Percentiles rank a stretch among this genome's conserved stretches.
Conservation (phyloP, 2,113 vertebrate species). For the Hepsetus odoe region DNA sequence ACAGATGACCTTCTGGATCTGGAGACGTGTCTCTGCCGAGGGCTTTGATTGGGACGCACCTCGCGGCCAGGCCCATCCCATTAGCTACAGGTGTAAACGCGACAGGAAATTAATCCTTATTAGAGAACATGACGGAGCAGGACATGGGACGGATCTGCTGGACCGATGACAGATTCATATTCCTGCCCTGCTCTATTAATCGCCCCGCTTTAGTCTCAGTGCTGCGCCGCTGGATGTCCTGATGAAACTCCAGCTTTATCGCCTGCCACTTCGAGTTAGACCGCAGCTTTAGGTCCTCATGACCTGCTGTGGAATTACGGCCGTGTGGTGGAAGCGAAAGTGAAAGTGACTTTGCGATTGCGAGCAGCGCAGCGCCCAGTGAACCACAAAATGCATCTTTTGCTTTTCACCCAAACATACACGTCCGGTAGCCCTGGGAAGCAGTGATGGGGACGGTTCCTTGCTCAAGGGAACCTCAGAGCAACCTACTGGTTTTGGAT, state of each 20-base stretch:
- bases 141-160: slow-evolving; percentile 34
- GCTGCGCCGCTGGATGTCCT: slow-evolving; percentile 17
- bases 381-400: too few relatives aligned
- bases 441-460: too few relatives aligned
- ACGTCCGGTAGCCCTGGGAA: too few relatives aligned
- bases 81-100: slow-evolving; percentile 48
- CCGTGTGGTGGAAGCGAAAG: not conserved
- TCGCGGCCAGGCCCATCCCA: slow-evolving; percentile 28
- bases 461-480: too few relatives aligned
- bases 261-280: slow-evolving; percentile 38
- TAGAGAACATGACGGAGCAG: slow-evolving; percentile 30
- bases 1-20: slow-evolving; percentile 41
- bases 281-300: slow-evolving; percentile 32
- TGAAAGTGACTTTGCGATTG: too few relatives aligned
- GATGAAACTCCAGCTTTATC: slow-evolving; percentile 43
- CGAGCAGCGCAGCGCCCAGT: too few relatives aligned
- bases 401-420: too few relatives aligned
- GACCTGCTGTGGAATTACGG: not conserved
- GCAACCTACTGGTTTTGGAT: too few relatives aligned
- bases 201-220: not conserved
- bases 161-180: slow-evolving; percentile 32
- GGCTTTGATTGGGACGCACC: slow-evolving; percentile 20
- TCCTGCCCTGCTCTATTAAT: slow-evolving; percentile 13
- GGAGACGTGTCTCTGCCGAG: slow-evolving; percentile 16
- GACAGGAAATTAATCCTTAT: slow-evolving; percentile 59